Base-by-base conservation (phyloP, 2,888 invertebrate genomes). In the Caenorhabditis doughertyi region DNA sequence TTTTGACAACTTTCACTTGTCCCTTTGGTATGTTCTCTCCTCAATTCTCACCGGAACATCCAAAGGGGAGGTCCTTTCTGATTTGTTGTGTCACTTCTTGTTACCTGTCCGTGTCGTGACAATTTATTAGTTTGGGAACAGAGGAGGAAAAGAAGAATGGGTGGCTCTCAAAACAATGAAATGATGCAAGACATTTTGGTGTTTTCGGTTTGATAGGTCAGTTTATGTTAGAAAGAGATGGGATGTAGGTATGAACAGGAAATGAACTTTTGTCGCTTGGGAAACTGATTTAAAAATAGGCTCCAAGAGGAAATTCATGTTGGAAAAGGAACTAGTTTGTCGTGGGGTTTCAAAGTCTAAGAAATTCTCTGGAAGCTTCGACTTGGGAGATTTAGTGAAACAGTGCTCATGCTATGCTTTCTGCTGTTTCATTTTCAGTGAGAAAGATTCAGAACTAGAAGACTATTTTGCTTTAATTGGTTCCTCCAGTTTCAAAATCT, bases 91-190 rank as follows among this genome's bases (percentile, higher is more conserved):
- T 32, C 32, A 29, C 42, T 21, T 53, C 53, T 47, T 67, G 65
- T 67, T 47, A 74, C 65, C 35, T 44, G 62, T 47, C n/a, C 62
- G 42, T 64, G 62, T 65, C 47, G 9, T 3, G n/a, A 51, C 39
- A 27, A 76, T 76, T 76, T 76, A 76, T 76, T 56, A 51, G 67
- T 76, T 68, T 76, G 76, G 74, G 74, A 74, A 74, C 74, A 64
- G n/a, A 35, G 44, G 16, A 3, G 3, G 9, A 42, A 11, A 13
- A 32, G 70, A 23, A 27, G 21, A 39, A 21, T 49, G 64, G 32
- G 49, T 21, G 62, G 44, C 39, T 65, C 65, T 39, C 74, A 65
- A 47, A 74, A 74, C 73, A 73, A 64, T 53, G 27, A 51, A 47
- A 47, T 18, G n/a, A 18, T 47, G 44, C 44, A 47, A 47, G 64